Evolutionary conservation across 2,888 invertebrate genomes (phyloP).

Genomic region (Adelognathus sp.): DNA sequence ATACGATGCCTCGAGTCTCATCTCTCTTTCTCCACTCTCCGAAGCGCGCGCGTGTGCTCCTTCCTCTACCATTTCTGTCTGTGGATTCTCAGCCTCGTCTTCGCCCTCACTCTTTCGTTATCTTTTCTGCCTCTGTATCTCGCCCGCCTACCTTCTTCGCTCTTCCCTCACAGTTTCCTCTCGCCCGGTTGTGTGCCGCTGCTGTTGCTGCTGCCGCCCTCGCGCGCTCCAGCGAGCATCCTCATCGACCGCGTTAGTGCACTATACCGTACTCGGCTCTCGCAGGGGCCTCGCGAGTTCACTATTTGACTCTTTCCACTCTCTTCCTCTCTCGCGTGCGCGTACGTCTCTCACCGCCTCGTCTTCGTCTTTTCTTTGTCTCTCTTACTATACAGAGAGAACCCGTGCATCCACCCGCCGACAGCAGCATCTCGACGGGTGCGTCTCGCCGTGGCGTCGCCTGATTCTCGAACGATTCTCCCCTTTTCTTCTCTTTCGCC

Average conservation of each 20-base stretch:
- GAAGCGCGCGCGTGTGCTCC: slow-evolving; percentile 32
- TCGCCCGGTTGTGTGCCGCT: no score
- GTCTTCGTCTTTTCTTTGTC: slow-evolving; percentile 4
- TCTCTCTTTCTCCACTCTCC: not conserved
- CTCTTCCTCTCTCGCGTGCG: not conserved
- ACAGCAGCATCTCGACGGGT: slow-evolving; percentile 48
- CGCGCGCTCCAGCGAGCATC: slow-evolving; percentile 56
- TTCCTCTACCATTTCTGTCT: slow-evolving; percentile 58
- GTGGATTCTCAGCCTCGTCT: slow-evolving; percentile 60
- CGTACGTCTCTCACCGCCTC: not conserved
- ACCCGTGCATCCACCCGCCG: slow-evolving; percentile 50
- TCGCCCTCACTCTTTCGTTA: slow-evolving; percentile 56
- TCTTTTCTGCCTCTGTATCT: slow-evolving; percentile 40
- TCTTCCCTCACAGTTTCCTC: slow-evolving; percentile 45
- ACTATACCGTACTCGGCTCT: slow-evolving; percentile 21
- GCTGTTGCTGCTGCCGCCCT: slow-evolving; percentile 62
- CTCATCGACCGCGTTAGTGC: slow-evolving; percentile 57
- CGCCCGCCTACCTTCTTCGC: slow-evolving; percentile 25
- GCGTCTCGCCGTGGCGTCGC: slow-evolving; percentile 57
- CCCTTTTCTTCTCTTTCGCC: slow-evolving; percentile 32
- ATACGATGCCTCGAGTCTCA: not conserved
- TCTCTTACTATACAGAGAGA: slow-evolving; percentile 32
- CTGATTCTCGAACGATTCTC: slow-evolving; percentile 43
- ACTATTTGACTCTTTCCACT: slow-evolving; percentile 50
- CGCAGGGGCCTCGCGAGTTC: slow-evolving; percentile 50